Base-by-base conservation (phyloP, 2,888 invertebrate genomes). In the Bellardia pandia region DNA sequence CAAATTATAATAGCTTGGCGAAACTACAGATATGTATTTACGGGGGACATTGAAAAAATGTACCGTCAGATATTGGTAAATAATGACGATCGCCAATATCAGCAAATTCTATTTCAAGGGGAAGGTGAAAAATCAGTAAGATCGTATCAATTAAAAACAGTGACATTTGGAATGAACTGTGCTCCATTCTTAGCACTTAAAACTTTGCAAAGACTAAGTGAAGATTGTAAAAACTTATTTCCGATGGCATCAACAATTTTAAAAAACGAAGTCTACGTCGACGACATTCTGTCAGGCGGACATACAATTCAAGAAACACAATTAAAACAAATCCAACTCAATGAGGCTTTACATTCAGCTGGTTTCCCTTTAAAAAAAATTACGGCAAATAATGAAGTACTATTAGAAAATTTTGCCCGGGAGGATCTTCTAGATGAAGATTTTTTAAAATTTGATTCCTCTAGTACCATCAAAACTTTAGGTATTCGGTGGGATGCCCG, bases 131-230 rank as follows among this genome's bases (percentile, higher is more conserved):
- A 30, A 11, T 0, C 33, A 5, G 30, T 60, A 2, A 60, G n/a
- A 13, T 5, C 37, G 3, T 16, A n/a, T 62, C 62, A 13, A 40
- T 5, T 62, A 7, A 62, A 62, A 37, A 62, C 62, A 3, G 37
- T 62, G 1, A 60, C 62, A 5, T 30, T 33, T 89, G n/a, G 86
- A 86, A 82, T 89, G 82, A 66, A 66, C 3, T 66, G 66, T 42
- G 45, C 66, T 2, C 66, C 42, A 16, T 45, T 48, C 3, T 14
- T 68, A 6, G 48, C 68, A 68, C 30, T 7, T 48, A 9, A 5
- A 64, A 7, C n/a, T 40, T 13, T 23, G 23, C 23, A 23, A 23
- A 23, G 23, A 23, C 23, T 23, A 23, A 40, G 48, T 3, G n/a
- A 48, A 4, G 68, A 68, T 45, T 56, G 56, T 40, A 53, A 78